A percentile compares a stretch with the other conserved stretches of the same genome.
Evolutionary conservation across 2,113 vertebrate species (phyloP).

Genomic region (Dicerorhinus sumatrensis): DNA sequence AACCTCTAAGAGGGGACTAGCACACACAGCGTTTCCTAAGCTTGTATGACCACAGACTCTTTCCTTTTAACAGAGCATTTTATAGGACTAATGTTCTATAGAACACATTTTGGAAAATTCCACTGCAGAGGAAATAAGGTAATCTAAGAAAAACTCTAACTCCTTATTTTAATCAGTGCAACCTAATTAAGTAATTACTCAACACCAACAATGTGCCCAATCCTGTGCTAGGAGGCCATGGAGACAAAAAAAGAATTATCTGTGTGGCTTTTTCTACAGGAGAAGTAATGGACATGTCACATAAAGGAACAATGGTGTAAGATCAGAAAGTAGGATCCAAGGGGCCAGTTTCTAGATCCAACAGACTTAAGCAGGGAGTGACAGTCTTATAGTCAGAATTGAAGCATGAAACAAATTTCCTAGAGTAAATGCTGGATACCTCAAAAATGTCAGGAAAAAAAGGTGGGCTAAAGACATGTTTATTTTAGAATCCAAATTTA

Average conservation of each 20-base stretch:
- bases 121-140: neutral
- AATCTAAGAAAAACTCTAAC: neutral
- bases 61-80: neutral
- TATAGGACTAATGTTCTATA: neutral
- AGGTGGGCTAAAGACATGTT: neutral
- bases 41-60: neutral
- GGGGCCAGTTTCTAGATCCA: neutral
- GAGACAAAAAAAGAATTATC: too few species aligned
- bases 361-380: neutral
- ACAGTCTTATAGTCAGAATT: neutral
- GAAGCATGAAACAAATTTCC: neutral
- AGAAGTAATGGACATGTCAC: neutral
- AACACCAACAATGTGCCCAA: neutral
- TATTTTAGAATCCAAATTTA: neutral
- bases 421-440: neutral
- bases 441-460: neutral
- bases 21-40: neutral
- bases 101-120: neutral
- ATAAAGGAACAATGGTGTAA: neutral
- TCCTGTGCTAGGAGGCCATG: neutral
- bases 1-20: neutral
- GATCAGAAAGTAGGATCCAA: neutral
- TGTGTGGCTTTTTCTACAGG: neutral
- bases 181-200: neutral
- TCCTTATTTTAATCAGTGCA: neutral